Evolutionary conservation across 2,113 vertebrate genomes (phyloP), one percentile per base, ranked within the genome.

Genomic region (Aspiorhynchus laticeps): DNA sequence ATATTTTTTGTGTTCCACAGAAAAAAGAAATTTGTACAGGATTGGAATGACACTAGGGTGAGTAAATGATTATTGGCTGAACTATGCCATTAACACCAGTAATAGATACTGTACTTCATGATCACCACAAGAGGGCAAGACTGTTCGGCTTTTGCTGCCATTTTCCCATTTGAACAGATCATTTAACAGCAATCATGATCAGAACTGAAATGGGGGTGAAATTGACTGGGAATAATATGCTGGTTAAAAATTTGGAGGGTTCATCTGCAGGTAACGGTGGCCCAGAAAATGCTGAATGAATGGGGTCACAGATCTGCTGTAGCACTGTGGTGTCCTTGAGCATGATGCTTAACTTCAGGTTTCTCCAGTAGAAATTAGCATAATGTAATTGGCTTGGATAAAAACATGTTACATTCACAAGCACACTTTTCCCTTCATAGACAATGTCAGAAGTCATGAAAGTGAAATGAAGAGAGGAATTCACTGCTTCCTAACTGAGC

Each of bases 81-180:
- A 46, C 24, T 46, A 0, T 17, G 5, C 11, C 12, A 7, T 84
- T 17, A 14, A 11, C 17, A 38, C 21, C 51, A 61, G 19, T 53
- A 17, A 24, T 14, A 31, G 56, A 3, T 53, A 76, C 43, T 86
- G 31, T 76, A 76, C 17, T 15, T n/a, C 17, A 6, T 65, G 28
- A 46, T 69, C 24, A 33, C 82, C 85, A 85, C 41, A 46, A 82
- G 85, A 89, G 77, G 85, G 85, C 81, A 31, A 38, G 28, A 80
- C 43, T 46, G 38, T 78, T 26, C 46, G 31, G 28, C n/a, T 24
- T 43, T 46, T 7, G 46, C 78, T 69, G 80, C 1, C 78, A n/a
- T 41, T 61, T 80, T 31, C 24, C 10, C 21, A 41, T 63, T 41
- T 63, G 53, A 38, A 63, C 56, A 63, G 53, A 41, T n/a, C 33